Evolutionary conservation across 2,113 vertebrate genomes (phyloP).

Genomic region (Hepsetus odoe): DNA sequence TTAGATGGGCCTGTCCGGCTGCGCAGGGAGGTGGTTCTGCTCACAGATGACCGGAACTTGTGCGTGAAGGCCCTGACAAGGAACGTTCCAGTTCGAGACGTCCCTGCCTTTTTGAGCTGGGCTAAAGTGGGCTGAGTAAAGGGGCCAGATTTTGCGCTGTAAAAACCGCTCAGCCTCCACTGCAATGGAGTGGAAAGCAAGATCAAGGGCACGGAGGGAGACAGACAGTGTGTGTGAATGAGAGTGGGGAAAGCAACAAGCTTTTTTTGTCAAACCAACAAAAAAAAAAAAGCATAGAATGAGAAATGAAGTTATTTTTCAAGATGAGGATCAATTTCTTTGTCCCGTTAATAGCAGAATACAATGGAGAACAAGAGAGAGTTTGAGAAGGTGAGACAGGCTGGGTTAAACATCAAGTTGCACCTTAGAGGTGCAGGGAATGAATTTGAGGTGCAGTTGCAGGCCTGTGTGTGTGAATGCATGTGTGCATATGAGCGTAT

Average conservation of each 20-base stretch:
- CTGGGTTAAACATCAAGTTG: background rate
- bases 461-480: background rate
- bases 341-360: conserved; percentile 30
- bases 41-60: conserved; percentile 95
- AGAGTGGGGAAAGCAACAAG: background rate
- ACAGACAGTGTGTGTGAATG: conserved; percentile 14
- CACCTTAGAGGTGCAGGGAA: background rate
- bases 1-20: conserved; percentile 87
- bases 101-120: conserved; percentile 95
- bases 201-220: conserved; percentile 28
- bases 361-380: conserved; percentile 7
- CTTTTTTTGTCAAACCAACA: conserved; percentile 8
- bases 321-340: conserved; percentile 21
- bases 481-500: conserved; percentile 1
- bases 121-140: conserved; percentile 94
- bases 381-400: conserved; percentile 3
- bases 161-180: conserved; percentile 40
- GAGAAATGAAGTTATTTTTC: conserved; percentile 24
- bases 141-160: conserved; percentile 28
- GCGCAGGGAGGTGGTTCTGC: conserved; percentile 90
- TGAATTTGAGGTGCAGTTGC: background rate
- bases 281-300: conserved; percentile 12
- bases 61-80: conserved; percentile 95
- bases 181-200: conserved; percentile 25
- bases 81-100: conserved; percentile 95